Base-by-base conservation (phyloP, 2,113 vertebrate species). In the Gallinago jamesoni region DNA sequence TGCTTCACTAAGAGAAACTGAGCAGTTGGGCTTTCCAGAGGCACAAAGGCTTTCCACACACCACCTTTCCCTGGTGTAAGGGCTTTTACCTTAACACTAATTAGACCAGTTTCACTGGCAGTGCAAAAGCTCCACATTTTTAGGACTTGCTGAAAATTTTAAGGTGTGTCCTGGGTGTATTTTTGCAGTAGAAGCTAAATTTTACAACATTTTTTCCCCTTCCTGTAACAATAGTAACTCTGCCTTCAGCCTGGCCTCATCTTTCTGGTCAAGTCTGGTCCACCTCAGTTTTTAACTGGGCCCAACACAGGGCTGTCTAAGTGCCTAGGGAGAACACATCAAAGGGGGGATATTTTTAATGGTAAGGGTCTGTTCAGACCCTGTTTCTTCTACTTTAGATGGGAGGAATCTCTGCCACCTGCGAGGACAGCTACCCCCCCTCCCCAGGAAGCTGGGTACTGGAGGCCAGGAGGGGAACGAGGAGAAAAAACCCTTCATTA, bases 101-200 rank as follows among this genome's bases (percentile, higher is more conserved):
- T 92, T 39, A 92, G 50, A 93, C 69, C 16, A 76, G 16, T 91
- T 95, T 74, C 80, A 77, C 47, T 60, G 62, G 63, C 47, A 78
- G 24, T 64, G 33, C 35, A 77, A 91, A 90, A 88, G 27, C 48
- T 81, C 64, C 33, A 25, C 19, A 12, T 92, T 57, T 88, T 92
- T 37, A 84, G 64, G 82, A 67, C 64, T 86, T 93, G 52, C 35
- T 92, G 83, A 81, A 96, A 95, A 81, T 63, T 75, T 84, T 57
- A 83, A 91, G 57, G 64, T 57, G 41, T 75, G 52, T 94, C 60
- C 47, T 87, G 72, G 16, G 76, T 87, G 15, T 57, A 87, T 90
- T 95, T 94, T 81, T 93, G 73, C 39, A 86, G 52, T 22, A 74
- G 68, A 78, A 77, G 25, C 27, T 90, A 53, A 70, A 81, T 89